Evolutionary conservation across 2,888 invertebrate genomes (phyloP).

Genomic region (Polymixis lichenea): DNA sequence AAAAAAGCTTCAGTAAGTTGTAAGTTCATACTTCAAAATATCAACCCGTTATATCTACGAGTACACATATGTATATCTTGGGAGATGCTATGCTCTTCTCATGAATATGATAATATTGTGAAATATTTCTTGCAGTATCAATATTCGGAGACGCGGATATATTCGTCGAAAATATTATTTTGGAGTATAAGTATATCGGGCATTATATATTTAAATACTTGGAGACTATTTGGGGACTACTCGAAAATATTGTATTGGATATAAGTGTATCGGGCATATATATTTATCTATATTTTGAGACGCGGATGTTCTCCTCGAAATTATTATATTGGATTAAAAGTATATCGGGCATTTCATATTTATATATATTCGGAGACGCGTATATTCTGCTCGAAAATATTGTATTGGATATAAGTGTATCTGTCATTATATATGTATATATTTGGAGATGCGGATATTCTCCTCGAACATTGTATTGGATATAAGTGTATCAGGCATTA

Average conservation of each 20-base stretch:
- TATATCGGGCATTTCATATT: not conserved
- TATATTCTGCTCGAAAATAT: not conserved
- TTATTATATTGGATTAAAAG: not conserved
- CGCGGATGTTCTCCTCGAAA: not conserved
- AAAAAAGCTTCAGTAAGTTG: not conserved
- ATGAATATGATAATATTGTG: not conserved
- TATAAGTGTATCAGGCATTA: not conserved
- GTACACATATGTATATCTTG: not conserved
- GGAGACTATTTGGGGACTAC: not conserved
- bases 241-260: not conserved
- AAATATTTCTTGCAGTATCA: not conserved
- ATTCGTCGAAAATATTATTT: not conserved
- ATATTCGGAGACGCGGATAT: not conserved
- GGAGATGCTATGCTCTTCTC: conserved; percentile 3
- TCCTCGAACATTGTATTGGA: not conserved
- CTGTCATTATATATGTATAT: not conserved
- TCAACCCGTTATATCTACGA: no score
- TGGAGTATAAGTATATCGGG: not conserved
- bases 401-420: not conserved
- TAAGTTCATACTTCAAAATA: not conserved
- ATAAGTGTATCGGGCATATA: not conserved
- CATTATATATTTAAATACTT: not conserved
- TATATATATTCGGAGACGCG: not conserved
- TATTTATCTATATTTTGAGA: not conserved
- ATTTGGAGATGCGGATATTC: not conserved